A percentile compares a stretch with the other conserved stretches of the same genome.
Conservation (phyloP, 2,888 invertebrate genomes). For the Eilema depressum region DNA sequence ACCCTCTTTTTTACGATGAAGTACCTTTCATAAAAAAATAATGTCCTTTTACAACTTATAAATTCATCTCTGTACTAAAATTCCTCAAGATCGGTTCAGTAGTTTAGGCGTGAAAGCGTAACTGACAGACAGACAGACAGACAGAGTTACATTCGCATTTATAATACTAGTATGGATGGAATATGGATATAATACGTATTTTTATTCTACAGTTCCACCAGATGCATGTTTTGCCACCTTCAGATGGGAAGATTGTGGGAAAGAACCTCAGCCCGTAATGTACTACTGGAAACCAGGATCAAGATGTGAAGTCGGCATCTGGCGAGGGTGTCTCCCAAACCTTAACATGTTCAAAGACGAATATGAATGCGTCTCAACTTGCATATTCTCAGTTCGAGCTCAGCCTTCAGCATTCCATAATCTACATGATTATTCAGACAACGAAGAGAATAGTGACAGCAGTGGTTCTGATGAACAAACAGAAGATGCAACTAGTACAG, state of each 20-base stretch:
- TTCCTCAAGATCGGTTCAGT: no score
- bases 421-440: constrained; percentile 1
- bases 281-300: constrained; percentile 80
- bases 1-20: no score
- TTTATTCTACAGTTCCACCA: constrained; percentile 61
- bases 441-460: background rate
- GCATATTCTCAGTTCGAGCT: constrained; percentile 67
- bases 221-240: constrained; percentile 69
- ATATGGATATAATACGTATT: background rate
- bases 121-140: no score
- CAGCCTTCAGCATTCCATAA: constrained; percentile 57
- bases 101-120: no score
- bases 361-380: constrained; percentile 76
- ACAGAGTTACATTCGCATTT: no score
- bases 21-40: no score
- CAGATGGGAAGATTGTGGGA: constrained; percentile 76
- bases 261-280: constrained; percentile 65
- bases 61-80: no score
- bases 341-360: constrained; percentile 78
- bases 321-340: constrained; percentile 79
- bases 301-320: constrained; percentile 77
- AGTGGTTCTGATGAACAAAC: background rate
- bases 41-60: no score
- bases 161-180: no score
- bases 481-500: background rate